A percentile compares a stretch with the other conserved stretches of the same genome.
Evolutionary conservation across 2,113 vertebrate species (phyloP).

Genomic region (Heterocephalus glaber): DNA sequence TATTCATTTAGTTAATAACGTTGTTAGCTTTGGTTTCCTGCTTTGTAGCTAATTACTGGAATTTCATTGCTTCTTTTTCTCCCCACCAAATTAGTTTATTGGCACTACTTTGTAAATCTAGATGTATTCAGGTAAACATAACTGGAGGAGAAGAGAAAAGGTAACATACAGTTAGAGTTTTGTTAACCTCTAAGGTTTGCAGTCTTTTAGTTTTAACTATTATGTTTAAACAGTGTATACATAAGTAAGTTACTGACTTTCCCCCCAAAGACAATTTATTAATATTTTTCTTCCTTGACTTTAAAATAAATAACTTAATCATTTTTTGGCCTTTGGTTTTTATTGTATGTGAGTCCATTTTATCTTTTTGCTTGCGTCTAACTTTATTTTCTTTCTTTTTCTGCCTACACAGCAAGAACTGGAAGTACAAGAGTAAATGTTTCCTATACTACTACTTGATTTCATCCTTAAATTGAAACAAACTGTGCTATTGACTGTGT

Average conservation of each 20-base stretch:
- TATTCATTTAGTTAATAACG: not conserved
- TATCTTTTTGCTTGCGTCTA: conserved; percentile 79
- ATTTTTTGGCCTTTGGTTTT: conserved; percentile 65
- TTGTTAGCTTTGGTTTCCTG: conserved; percentile 27
- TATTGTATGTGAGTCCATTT: conserved; percentile 59
- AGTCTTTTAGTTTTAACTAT: conserved; percentile 51
- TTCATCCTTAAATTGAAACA: conserved; percentile 72
- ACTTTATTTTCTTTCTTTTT: conserved; percentile 84
- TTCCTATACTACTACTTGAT: conserved; percentile 80
- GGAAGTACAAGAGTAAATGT: conserved; percentile 88
- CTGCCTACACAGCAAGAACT: conserved; percentile 92
- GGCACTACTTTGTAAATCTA: conserved; percentile 49
- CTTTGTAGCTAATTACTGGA: conserved; percentile 50
- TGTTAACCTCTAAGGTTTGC: conserved; percentile 1
- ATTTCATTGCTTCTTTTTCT: conserved; percentile 49
- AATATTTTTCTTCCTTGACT: conserved; percentile 53
- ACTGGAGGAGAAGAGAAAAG: conserved; percentile 17
- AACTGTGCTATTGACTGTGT: conserved; percentile 74
- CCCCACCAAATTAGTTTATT: conserved; percentile 37
- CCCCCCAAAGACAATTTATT: not conserved
- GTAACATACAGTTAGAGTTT: conserved; percentile 1
- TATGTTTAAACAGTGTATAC: not conserved
- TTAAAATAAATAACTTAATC: conserved; percentile 61
- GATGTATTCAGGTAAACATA: conserved; percentile 42
- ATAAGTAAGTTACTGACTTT: conserved; percentile 32